Evolutionary conservation across 1,140 invertebrate genomes (phyloP).

Genomic region (Stegodyphus mimosarum): DNA sequence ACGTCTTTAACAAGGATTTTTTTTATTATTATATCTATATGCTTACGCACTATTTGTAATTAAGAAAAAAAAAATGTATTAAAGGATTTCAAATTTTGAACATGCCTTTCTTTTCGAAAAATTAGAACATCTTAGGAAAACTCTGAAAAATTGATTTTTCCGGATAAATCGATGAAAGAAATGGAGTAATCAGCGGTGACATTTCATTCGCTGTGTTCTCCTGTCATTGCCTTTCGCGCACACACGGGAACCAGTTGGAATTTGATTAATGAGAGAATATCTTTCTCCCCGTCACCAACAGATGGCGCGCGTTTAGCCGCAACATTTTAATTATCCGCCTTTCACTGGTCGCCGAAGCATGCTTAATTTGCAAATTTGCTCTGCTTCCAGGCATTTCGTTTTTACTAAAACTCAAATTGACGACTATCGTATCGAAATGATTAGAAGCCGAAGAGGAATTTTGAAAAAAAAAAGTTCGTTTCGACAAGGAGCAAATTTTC

Average conservation of each 20-base stretch:
- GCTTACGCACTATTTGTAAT: too few relatives aligned
- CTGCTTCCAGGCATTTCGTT: not conserved
- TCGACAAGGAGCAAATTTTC: too few relatives aligned
- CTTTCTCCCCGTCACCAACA: constrained; percentile 41
- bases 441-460: too few relatives aligned
- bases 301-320: constrained; percentile 17
- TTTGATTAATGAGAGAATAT: constrained; percentile 55
- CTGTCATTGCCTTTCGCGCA: not conserved
- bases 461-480: too few relatives aligned
- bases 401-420: too few relatives aligned
- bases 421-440: too few relatives aligned
- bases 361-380: constrained; percentile 35
- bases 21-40: too few relatives aligned
- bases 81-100: too few relatives aligned
- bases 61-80: too few relatives aligned
- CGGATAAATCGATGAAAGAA: constrained; percentile 22
- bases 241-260: constrained; percentile 30
- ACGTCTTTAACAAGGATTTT: too few relatives aligned
- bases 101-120: too few relatives aligned
- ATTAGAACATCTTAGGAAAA: too few relatives aligned
- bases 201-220: constrained; percentile 26
- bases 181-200: constrained; percentile 48
- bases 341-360: constrained; percentile 7
- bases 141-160: not conserved
- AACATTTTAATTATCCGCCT: constrained; percentile 49